These are phyloP conservation scores for Scaptodrosophila latifasciaeformis DNA, from an alignment of 2,888 invertebrate species.

Conservation along the genomic window DNA sequence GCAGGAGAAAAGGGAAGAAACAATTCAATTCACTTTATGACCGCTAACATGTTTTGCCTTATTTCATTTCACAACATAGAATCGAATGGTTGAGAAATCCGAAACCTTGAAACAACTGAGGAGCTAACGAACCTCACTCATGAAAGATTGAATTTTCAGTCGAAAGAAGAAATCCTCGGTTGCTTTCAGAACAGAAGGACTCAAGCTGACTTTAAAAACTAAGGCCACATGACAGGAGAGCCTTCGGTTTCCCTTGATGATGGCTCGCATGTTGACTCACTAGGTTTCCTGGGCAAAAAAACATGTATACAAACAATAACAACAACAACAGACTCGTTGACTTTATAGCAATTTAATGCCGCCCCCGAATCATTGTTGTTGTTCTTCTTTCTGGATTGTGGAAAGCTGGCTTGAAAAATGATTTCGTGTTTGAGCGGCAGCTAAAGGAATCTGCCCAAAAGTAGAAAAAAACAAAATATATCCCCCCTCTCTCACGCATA, in stretches of 20 bases:
- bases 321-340: conserved; percentile 40
- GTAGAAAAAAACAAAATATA: neutral
- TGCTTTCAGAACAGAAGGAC: neutral
- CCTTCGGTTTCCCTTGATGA: no score
- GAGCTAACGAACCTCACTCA: conserved; percentile 16
- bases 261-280: no score
- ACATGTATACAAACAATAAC: no score
- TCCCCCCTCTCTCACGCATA: no score
- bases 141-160: conserved; percentile 62
- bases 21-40: conserved; percentile 50
- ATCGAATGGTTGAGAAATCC: no score
- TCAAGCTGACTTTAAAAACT: no score
- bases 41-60: neutral
- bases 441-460: neutral
- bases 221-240: no score
- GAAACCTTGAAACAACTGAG: no score
- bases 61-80: no score
- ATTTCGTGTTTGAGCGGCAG: conserved; percentile 26
- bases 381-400: conserved; percentile 11
- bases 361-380: neutral
- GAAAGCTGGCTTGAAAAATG: conserved; percentile 50
- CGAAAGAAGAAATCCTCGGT: conserved; percentile 40
- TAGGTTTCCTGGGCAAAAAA: no score
- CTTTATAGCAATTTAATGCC: conserved; percentile 65
- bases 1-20: conserved; percentile 7